phyloP scores from a whole-genome alignment of 2,113 vertebrate species.

The Alaudala cheleensis region DNA sequence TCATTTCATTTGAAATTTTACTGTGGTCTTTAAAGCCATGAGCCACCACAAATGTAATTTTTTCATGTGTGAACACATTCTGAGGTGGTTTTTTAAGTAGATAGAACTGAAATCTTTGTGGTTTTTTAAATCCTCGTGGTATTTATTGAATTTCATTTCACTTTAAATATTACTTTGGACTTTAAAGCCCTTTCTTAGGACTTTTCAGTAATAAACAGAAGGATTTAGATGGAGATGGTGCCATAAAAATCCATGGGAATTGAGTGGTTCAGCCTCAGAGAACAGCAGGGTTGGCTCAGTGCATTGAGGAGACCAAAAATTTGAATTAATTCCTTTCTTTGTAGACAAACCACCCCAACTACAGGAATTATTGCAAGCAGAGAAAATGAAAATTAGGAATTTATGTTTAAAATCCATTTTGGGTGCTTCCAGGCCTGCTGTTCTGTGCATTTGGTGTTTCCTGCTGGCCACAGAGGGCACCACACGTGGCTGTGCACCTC shows the following conservation, averaged over 20 bases:
- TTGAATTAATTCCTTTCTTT: neutral
- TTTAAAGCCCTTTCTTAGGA: neutral
- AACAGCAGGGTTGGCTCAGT: neutral
- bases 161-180: neutral
- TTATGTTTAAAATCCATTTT: neutral
- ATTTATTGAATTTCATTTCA: neutral
- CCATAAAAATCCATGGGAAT: neutral
- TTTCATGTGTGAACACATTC: neutral
- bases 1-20: too few species aligned
- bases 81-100: neutral
- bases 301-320: neutral
- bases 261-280: neutral
- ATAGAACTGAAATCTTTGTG: neutral
- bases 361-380: neutral
- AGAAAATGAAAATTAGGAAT: neutral
- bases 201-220: neutral
- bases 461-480: neutral
- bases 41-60: too few species aligned
- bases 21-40: neutral
- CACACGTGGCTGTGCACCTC: neutral
- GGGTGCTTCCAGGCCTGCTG: rapidly evolving
- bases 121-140: neutral
- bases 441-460: neutral
- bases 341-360: neutral
- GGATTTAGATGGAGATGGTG: neutral